Evolutionary conservation across 2,797 vertebrate genomes (phyloP).

Genomic region (Strix occidentalis): DNA sequence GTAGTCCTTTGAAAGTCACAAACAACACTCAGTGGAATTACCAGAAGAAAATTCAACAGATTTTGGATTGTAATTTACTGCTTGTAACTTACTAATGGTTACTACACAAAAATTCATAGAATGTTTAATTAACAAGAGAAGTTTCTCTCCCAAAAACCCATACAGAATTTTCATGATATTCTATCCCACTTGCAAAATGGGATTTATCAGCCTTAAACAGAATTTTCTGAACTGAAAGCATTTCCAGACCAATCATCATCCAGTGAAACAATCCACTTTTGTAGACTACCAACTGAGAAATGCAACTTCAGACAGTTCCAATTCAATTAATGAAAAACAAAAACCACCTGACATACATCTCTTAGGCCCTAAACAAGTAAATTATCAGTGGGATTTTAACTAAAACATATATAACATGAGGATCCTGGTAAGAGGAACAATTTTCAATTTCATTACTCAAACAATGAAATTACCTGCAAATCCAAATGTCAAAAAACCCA

Average conservation of each 20-base stretch:
- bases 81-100: neutral
- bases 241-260: neutral
- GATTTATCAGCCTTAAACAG: neutral
- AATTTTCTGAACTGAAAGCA: neutral
- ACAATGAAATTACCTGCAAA: constrained; percentile 1
- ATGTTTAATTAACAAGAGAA: neutral
- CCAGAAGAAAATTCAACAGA: neutral
- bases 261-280: neutral
- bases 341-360: accelerated
- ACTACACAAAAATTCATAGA: neutral
- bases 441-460: neutral
- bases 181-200: neutral
- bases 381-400: neutral
- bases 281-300: neutral
- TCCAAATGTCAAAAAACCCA: neutral
- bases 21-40: neutral
- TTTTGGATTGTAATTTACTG: neutral
- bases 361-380: neutral
- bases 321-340: neutral
- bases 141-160: neutral
- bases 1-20: neutral
- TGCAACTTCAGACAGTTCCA: neutral
- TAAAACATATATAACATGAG: neutral
- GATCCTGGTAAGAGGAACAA: neutral
- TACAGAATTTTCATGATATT: neutral